Percentiles rank a stretch among this genome's conserved stretches.
Evolutionary conservation across 2,113 vertebrate genomes (phyloP).

Genomic region (Neodon shergylaensis): DNA sequence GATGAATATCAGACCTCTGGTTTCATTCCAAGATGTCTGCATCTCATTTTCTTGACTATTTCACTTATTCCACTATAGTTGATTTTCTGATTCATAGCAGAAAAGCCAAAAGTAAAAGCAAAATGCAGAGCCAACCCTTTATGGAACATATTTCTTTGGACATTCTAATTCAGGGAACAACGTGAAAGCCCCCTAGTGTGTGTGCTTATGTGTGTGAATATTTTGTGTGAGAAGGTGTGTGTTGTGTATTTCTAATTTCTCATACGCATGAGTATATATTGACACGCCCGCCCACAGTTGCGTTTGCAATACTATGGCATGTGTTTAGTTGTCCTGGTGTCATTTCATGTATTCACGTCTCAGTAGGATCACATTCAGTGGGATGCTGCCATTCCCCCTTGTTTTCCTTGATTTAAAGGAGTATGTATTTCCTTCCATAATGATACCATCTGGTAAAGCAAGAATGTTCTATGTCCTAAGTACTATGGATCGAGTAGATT

Average conservation of each 20-base stretch:
- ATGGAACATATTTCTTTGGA: conserved; percentile 5
- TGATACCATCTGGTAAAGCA: not conserved
- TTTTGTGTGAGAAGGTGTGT: fast-evolving
- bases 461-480: not conserved
- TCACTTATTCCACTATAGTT: conserved; percentile 12
- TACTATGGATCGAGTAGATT: not conserved
- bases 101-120: conserved; percentile 28
- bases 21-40: not conserved
- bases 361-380: not conserved
- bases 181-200: not conserved
- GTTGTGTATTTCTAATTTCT: not conserved
- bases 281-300: not conserved
- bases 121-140: conserved; percentile 7
- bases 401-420: not conserved
- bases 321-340: not conserved
- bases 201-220: not conserved
- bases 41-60: conserved; percentile 36
- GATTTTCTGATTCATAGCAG: conserved; percentile 52
- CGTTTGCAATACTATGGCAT: not conserved
- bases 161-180: not conserved
- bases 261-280: not conserved
- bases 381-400: not conserved
- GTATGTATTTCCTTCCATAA: not conserved
- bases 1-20: not conserved
- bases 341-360: not conserved